Conservation (phyloP, 2,113 vertebrate genomes). For the Centropus bengalensis region DNA sequence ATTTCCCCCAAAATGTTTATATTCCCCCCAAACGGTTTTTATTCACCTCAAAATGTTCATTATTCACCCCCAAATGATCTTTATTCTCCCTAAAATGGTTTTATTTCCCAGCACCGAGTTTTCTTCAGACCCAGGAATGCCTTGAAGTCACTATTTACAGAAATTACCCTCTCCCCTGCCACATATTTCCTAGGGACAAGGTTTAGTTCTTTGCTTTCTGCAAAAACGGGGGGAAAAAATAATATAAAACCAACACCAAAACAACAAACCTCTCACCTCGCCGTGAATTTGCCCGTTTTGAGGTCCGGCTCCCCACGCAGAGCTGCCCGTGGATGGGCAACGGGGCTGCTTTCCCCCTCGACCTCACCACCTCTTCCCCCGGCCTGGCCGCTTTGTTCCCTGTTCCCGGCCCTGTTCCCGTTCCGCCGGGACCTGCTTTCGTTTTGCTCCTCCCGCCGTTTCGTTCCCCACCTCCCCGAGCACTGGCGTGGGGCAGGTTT, state of each 20-base stretch:
- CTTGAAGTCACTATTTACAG: background rate
- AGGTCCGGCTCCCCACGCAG: background rate
- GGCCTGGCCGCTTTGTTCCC: background rate
- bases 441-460: background rate
- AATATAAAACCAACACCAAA: accelerated
- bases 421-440: background rate
- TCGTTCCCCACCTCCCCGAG: background rate
- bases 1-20: no score
- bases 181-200: background rate
- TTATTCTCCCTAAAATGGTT: background rate
- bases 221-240: background rate
- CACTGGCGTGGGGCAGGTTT: background rate
- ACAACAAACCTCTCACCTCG: background rate
- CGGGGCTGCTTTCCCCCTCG: no score
- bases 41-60: no score
- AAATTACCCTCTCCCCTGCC: background rate
- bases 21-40: no score
- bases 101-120: background rate
- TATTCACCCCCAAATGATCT: no score
- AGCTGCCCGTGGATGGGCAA: no score
- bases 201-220: background rate
- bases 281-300: background rate
- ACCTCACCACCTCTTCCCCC: background rate
- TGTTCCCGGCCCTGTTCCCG: background rate
- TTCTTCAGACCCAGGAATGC: background rate